phyloP scores from a whole-genome alignment of 92 coral and sea anemone genomes.

The Isaurus tuberculatus region DNA sequence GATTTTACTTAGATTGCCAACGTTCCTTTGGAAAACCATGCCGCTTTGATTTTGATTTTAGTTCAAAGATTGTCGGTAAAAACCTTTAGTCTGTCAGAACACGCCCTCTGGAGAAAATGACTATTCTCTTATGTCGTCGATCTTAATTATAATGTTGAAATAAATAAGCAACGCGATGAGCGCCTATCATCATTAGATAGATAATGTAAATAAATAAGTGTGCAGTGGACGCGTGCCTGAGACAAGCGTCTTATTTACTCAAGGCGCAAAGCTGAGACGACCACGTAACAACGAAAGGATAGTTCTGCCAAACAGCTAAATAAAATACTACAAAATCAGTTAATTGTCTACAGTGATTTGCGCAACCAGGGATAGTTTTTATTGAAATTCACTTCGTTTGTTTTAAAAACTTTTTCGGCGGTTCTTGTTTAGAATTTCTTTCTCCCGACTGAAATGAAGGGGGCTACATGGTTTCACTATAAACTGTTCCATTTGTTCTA shows the following conservation, averaged over 20 bases:
- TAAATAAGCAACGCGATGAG: neutral
- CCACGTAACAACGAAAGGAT: neutral
- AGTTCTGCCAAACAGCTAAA: neutral
- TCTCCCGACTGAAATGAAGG: neutral
- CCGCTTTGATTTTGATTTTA: neutral
- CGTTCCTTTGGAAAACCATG: neutral
- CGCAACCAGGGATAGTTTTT: neutral
- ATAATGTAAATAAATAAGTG: conserved; percentile 31
- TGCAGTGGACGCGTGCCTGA: conserved; percentile 18
- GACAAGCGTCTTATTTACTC: no score
- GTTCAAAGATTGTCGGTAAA: neutral
- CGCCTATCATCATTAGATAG: conserved; percentile 1
- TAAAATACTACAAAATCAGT: no score
- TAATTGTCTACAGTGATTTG: neutral
- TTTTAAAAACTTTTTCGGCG: neutral
- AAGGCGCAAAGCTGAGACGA: neutral
- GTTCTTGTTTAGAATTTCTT: neutral
- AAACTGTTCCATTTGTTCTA: neutral
- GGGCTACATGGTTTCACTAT: neutral
- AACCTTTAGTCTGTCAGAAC: neutral
- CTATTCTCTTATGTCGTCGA: neutral
- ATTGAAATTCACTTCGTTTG: neutral
- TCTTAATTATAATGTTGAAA: neutral
- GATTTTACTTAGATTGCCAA: neutral
- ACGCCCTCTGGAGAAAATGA: neutral